Evolutionary conservation across 2,797 vertebrate species (phyloP).

Genomic region (Valencia hispanica): DNA sequence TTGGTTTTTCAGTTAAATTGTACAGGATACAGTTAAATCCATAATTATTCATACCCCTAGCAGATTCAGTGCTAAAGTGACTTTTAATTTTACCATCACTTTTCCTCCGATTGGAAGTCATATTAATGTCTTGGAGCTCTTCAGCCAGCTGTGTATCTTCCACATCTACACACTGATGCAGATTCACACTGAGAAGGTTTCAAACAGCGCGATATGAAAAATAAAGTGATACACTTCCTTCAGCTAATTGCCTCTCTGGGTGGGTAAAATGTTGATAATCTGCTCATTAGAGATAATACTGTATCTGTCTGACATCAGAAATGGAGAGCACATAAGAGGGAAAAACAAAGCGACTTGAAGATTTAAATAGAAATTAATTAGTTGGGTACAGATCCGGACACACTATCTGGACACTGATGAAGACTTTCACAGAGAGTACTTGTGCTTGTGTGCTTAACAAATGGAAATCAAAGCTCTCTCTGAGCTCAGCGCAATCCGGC

Average conservation of each 20-base stretch:
- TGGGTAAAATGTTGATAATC: slow-evolving; percentile 39
- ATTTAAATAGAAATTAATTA: slow-evolving; percentile 55
- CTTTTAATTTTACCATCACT: neutral
- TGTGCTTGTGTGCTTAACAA: slow-evolving; percentile 47
- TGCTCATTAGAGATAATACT: slow-evolving; percentile 46
- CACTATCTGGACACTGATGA: slow-evolving; percentile 16
- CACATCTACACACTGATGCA: neutral
- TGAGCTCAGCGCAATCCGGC: slow-evolving; percentile 41
- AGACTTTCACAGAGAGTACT: slow-evolving; percentile 23
- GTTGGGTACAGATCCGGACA: slow-evolving; percentile 12
- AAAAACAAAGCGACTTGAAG: slow-evolving; percentile 39
- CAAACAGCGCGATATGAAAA: neutral
- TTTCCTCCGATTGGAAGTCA: neutral
- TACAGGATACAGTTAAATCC: too few species aligned
- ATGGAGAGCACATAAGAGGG: slow-evolving; percentile 31
- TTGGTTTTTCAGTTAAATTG: too few species aligned
- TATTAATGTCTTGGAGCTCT: neutral
- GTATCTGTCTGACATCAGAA: slow-evolving; percentile 33
- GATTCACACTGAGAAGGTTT: neutral
- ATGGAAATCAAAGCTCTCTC: slow-evolving; percentile 33
- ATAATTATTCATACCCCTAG: neutral
- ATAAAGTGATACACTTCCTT: slow-evolving; percentile 12
- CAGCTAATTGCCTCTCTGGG: neutral
- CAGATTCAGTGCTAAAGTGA: neutral
- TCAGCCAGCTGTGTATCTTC: neutral